A percentile compares a stretch with the other conserved stretches of the same genome.
These are phyloP conservation scores for Cryptoleucopteryx plumbea DNA, from an alignment of 2,113 vertebrate genomes.

Conservation along the genomic window DNA sequence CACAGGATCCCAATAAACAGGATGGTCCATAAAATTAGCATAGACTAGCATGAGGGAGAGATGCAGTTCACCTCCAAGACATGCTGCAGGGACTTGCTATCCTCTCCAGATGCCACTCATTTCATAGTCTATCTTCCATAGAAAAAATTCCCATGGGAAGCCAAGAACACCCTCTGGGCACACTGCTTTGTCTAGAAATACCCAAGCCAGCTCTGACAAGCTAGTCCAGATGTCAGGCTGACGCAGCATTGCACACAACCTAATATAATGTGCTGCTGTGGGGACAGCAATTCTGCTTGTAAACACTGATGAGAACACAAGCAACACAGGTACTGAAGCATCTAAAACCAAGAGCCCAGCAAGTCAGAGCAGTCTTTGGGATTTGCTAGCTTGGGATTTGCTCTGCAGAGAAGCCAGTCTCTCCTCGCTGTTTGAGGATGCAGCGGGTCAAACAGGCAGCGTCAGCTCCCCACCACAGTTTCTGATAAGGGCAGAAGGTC, in stretches of 20 bases:
- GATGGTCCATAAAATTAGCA: not conserved
- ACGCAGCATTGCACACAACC: not conserved
- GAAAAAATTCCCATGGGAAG: not conserved
- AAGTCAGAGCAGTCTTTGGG: not conserved
- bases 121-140: not conserved
- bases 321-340: not conserved
- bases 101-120: constrained; percentile 16
- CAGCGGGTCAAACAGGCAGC: not conserved
- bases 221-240: constrained; percentile 42
- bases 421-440: not conserved
- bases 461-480: not conserved
- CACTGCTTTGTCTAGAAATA: constrained; percentile 18
- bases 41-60: not conserved
- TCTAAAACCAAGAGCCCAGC: not conserved
- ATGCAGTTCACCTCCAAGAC: not conserved
- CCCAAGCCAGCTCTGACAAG: constrained; percentile 30
- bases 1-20: not conserved
- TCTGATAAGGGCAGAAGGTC: not conserved
- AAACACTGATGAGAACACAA: not conserved
- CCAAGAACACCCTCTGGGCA: constrained; percentile 13
- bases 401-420: not conserved
- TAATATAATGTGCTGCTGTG: not conserved
- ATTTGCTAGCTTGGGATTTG: not conserved
- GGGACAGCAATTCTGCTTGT: not conserved
- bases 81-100: not conserved